These are phyloP conservation scores for Microcebus ravelobensis DNA, from an alignment of 2,113 vertebrate species.

Conservation along the genomic window DNA sequence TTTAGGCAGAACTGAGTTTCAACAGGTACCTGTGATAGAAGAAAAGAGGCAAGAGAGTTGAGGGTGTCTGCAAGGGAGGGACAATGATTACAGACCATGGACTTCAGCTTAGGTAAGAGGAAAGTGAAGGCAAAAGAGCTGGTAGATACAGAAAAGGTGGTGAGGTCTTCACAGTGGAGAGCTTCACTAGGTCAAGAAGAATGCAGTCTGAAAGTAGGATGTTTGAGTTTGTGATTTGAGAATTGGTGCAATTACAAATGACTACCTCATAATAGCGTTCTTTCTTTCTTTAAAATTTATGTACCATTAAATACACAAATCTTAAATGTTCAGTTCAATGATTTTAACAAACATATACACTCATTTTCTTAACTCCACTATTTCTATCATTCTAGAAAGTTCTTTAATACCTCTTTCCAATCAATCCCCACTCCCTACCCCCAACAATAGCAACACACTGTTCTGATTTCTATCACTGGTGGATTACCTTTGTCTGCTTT, in stretches of 20 bases:
- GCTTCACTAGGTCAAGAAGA: not conserved
- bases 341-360: not conserved
- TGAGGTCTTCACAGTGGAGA: not conserved
- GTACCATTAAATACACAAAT: not conserved
- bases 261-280: not conserved
- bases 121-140: not conserved
- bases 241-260: not conserved
- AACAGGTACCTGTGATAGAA: not conserved
- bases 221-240: not conserved
- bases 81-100: not conserved
- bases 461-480: not conserved
- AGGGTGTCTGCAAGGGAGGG: not conserved
- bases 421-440: not conserved
- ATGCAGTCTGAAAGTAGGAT: not conserved
- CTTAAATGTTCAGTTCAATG: not conserved
- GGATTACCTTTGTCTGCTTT: not conserved
- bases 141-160: not conserved
- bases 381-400: slow-evolving; percentile 15
- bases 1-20: not conserved
- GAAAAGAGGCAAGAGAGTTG: not conserved
- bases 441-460: not conserved
- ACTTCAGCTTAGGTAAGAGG: not conserved
- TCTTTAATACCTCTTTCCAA: not conserved
- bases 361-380: not conserved
- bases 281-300: not conserved